Percentiles rank a stretch among this genome's conserved stretches.
Conservation (phyloP, 2,113 vertebrate genomes). For the Lepus timidus region DNA sequence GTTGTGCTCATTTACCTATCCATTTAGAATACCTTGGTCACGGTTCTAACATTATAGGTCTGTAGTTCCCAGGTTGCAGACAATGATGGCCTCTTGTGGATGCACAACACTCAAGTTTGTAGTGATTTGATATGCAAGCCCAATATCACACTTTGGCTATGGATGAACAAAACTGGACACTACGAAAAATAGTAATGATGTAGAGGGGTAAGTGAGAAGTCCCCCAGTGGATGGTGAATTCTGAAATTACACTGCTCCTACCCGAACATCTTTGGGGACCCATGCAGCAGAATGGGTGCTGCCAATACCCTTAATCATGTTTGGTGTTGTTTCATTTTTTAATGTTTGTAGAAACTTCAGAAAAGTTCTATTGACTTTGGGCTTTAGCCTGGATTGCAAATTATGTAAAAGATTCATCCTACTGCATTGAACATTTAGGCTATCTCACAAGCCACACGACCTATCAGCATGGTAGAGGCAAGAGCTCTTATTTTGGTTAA, state of each 20-base stretch:
- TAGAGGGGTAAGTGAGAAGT: background rate
- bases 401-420: background rate
- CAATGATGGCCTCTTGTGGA: background rate
- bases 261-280: background rate
- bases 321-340: background rate
- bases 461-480: background rate
- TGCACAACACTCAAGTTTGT: background rate
- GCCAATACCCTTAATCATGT: background rate
- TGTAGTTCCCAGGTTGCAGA: background rate
- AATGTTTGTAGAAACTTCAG: background rate
- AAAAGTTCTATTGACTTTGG: background rate
- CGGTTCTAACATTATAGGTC: no score
- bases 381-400: background rate
- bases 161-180: background rate
- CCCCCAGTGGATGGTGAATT: background rate
- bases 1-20: background rate
- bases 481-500: background rate
- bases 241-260: background rate
- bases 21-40: background rate
- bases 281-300: rapidly evolving
- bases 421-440: background rate
- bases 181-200: background rate
- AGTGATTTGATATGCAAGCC: background rate
- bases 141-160: no score
- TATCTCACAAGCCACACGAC: background rate